Evolutionary conservation across 2,888 invertebrate genomes (phyloP).

Genomic region (Sipha maydis): DNA sequence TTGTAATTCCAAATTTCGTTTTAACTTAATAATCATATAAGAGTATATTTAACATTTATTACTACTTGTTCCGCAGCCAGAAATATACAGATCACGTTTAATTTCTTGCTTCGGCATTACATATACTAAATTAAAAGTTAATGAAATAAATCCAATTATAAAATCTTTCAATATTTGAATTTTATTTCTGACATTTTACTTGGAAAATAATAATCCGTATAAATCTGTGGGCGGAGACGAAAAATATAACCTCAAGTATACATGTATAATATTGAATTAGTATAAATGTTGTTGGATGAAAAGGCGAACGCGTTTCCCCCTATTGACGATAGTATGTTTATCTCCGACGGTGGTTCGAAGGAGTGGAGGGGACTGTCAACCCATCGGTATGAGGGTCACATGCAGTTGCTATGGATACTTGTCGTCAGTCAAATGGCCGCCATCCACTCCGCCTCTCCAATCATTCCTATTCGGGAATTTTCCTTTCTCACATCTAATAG

Average conservation of each 20-base stretch:
- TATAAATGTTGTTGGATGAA: slow-evolving; percentile 12
- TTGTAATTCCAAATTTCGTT: no score
- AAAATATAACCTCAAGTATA: not conserved
- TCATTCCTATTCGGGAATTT: slow-evolving; percentile 47
- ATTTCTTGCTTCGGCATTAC: no score
- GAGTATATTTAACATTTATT: no score
- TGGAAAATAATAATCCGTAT: slow-evolving; percentile 51
- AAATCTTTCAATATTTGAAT: not conserved
- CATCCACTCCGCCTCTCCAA: slow-evolving; percentile 58
- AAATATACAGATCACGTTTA: no score
- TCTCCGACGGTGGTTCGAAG: slow-evolving; percentile 35
- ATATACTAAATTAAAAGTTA: no score
- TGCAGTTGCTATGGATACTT: slow-evolving; percentile 58
- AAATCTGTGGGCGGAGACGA: slow-evolving; percentile 49
- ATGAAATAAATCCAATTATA: not conserved
- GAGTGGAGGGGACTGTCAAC: slow-evolving; percentile 57
- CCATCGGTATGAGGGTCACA: slow-evolving; percentile 60
- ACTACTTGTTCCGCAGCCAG: no score
- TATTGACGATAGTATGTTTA: slow-evolving; percentile 37
- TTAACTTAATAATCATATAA: no score
- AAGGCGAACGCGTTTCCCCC: slow-evolving; percentile 28
- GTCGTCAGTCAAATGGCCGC: slow-evolving; percentile 62
- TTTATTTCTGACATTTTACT: not conserved
- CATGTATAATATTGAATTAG: slow-evolving; percentile 49
- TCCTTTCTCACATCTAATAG: slow-evolving; percentile 43